Conservation (phyloP, 2,888 invertebrate species). For the Chrysolina haemoptera region DNA sequence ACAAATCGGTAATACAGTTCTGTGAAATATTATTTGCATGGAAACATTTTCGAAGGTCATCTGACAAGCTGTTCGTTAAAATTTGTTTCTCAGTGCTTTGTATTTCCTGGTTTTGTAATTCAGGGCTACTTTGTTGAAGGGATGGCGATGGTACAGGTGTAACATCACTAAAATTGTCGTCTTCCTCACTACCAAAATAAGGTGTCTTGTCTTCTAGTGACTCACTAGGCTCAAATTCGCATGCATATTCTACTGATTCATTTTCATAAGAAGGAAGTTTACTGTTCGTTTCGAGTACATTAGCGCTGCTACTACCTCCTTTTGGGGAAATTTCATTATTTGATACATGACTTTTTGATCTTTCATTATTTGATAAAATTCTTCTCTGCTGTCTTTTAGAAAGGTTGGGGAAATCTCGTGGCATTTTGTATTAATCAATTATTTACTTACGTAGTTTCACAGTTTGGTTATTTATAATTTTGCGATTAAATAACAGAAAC, state of each 20-base stretch:
- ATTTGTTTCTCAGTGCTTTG: background rate
- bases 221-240: background rate
- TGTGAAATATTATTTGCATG: conserved; percentile 19
- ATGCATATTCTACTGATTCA: background rate
- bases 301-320: background rate
- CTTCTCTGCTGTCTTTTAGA: background rate
- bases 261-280: background rate
- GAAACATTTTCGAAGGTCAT: conserved; percentile 9
- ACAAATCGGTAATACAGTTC: conserved; percentile 19
- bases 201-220: background rate
- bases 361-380: background rate
- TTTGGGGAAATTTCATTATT: too few species aligned
- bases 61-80: background rate
- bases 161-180: background rate
- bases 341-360: too few species aligned
- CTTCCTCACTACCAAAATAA: background rate
- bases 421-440: background rate
- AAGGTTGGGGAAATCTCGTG: background rate
- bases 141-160: background rate
- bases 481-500: background rate
- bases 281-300: background rate
- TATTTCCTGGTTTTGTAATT: background rate
- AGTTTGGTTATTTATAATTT: background rate
- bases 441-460: background rate
- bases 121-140: background rate